Percentiles rank a stretch among this genome's conserved stretches.
These are phyloP conservation scores for Picus viridis DNA, from an alignment of 2,797 vertebrate genomes.

Conservation along the genomic window DNA sequence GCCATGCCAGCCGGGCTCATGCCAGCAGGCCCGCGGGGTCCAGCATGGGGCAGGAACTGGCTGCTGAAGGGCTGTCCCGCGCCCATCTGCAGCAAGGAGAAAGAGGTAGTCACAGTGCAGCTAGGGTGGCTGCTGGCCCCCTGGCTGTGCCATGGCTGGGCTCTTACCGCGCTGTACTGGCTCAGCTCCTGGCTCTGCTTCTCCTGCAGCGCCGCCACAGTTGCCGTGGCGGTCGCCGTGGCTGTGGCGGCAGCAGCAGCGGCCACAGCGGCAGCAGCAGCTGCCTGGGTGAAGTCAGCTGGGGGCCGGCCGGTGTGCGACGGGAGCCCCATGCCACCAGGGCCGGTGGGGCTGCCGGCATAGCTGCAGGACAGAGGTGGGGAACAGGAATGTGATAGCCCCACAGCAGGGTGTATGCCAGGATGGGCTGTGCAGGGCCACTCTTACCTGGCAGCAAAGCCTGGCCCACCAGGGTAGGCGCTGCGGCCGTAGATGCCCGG, in stretches of 20 bases:
- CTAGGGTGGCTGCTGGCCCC: rapidly evolving
- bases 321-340: conserved; percentile 83
- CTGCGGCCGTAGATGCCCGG: conserved; percentile 87
- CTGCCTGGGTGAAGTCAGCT: conserved; percentile 92
- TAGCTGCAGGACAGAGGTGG: conserved; percentile 78
- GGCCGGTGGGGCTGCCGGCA: conserved; percentile 79
- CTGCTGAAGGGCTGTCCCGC: conserved; percentile 88
- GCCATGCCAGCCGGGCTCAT: conserved; percentile 74
- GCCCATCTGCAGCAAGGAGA: conserved; percentile 82
- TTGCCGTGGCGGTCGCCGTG: conserved; percentile 93
- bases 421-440: rapidly evolving
- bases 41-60: conserved; percentile 90
- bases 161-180: conserved; percentile 86
- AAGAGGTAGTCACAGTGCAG: rapidly evolving
- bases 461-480: conserved; percentile 75
- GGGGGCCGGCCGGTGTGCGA: conserved; percentile 83
- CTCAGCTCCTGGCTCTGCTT: conserved; percentile 95
- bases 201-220: conserved; percentile 93
- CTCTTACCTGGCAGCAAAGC: conserved; percentile 77
- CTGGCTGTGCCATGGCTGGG: rapidly evolving
- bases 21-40: conserved; percentile 84
- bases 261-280: conserved; percentile 88
- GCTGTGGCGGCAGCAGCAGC: conserved; percentile 93
- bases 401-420: rapidly evolving
- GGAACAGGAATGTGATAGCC: rapidly evolving